Percentiles rank a stretch among this genome's conserved stretches.
Conservation (phyloP, 2,113 vertebrate genomes). For the Dipodomys spectabilis region DNA sequence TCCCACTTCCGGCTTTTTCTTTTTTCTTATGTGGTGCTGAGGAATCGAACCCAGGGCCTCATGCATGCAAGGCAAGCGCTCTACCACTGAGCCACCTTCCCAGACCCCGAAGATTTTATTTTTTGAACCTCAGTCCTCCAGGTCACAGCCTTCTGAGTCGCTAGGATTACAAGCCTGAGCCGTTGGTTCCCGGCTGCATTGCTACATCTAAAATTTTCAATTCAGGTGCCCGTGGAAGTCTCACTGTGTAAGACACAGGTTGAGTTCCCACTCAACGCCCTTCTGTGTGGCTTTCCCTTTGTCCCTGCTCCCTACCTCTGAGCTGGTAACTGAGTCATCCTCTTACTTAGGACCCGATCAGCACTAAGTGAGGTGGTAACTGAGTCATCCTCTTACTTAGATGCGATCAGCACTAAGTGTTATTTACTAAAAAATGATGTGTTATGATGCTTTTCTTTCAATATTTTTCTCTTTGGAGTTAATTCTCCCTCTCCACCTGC, state of each 20-base stretch:
- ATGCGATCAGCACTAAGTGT: neutral
- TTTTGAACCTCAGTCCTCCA: too few relatives aligned
- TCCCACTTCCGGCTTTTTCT: too few relatives aligned
- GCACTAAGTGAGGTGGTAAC: neutral
- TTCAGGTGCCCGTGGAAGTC: neutral
- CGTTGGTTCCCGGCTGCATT: neutral
- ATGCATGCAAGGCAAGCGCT: too few relatives aligned
- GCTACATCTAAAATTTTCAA: neutral
- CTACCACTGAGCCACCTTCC: too few relatives aligned
- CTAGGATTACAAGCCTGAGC: neutral
- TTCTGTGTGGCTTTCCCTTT: neutral
- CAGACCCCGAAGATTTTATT: too few relatives aligned
- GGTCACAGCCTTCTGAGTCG: neutral
- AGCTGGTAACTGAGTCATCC: too few relatives aligned
- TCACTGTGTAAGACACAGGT: neutral
- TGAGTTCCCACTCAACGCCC: neutral
- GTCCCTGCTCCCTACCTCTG: neutral
- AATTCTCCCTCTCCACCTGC: neutral
- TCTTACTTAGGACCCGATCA: neutral
- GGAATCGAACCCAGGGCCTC: too few relatives aligned
- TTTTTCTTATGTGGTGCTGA: too few relatives aligned
- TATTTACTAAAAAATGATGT: neutral
- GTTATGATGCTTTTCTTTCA: constrained; percentile 5
- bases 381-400: neutral
- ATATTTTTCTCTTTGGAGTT: neutral